Percentiles rank a stretch among this genome's conserved stretches.
Conservation (phyloP, 2,888 invertebrate genomes). For the Diarsia dahlii region DNA sequence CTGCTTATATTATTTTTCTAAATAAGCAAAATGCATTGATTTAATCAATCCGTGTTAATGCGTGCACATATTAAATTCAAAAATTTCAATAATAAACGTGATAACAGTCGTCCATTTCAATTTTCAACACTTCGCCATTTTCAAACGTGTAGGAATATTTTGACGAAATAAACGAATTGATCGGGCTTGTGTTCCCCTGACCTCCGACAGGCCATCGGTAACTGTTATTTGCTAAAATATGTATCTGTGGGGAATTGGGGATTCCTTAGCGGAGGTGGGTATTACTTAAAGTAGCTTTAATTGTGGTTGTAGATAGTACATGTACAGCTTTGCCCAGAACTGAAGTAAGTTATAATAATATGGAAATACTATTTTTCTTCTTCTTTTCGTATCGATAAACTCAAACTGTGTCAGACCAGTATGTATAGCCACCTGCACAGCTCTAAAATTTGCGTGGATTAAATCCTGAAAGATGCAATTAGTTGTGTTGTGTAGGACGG, state of each 20-base stretch:
- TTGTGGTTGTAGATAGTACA: too few species aligned
- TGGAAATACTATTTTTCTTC: not conserved
- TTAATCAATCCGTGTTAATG: not conserved
- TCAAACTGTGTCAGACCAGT: too few species aligned
- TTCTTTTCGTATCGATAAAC: too few species aligned
- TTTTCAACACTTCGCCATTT: constrained; percentile 7
- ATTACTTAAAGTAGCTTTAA: too few species aligned
- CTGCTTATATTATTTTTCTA: not conserved
- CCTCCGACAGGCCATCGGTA: not conserved
- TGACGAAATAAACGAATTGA: not conserved
- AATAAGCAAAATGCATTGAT: not conserved
- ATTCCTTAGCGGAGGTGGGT: not conserved
- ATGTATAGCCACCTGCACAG: too few species aligned
- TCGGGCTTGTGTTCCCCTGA: not conserved
- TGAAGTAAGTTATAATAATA: not conserved
- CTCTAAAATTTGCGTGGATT: too few species aligned
- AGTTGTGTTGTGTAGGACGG: too few species aligned
- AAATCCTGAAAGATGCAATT: too few species aligned
- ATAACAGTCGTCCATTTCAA: constrained; percentile 1
- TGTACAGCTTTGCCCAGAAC: not conserved
- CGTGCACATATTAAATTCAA: not conserved
- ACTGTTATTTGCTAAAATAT: not conserved
- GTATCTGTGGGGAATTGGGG: not conserved
- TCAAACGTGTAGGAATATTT: not conserved
- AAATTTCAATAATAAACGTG: constrained; percentile 5